Percentiles rank a stretch among this genome's conserved stretches.
Conservation (phyloP, 2,797 vertebrate species). For the Tenualosa ilisha region DNA sequence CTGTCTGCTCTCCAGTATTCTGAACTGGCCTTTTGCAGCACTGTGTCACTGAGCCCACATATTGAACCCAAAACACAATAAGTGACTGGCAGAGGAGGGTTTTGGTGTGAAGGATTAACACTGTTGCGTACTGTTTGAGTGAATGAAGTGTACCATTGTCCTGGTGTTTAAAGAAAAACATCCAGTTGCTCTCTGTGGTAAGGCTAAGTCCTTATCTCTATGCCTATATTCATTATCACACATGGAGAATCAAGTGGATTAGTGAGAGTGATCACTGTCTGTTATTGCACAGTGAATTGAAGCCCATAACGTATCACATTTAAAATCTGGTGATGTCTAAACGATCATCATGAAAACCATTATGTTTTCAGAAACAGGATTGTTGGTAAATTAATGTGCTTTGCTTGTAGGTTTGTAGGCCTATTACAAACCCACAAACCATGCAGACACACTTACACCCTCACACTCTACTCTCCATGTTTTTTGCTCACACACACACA, state of each 20-base stretch:
- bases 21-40: neutral
- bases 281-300: neutral
- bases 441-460: neutral
- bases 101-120: slow-evolving; percentile 2
- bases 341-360: neutral
- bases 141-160: slow-evolving; percentile 9
- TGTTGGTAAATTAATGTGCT: neutral
- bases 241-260: neutral
- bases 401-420: neutral
- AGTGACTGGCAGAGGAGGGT: slow-evolving; percentile 11
- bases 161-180: neutral
- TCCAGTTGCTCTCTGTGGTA: neutral
- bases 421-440: neutral
- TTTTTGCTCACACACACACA: neutral
- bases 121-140: slow-evolving; percentile 10
- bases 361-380: neutral
- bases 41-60: neutral
- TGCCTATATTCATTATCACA: neutral
- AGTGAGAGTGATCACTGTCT: neutral
- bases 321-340: neutral
- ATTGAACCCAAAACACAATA: neutral
- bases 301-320: neutral
- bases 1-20: neutral
- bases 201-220: neutral
- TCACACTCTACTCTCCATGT: neutral